Evolutionary conservation across 1,140 invertebrate genomes (phyloP).

Genomic region (Ips nitidus): DNA sequence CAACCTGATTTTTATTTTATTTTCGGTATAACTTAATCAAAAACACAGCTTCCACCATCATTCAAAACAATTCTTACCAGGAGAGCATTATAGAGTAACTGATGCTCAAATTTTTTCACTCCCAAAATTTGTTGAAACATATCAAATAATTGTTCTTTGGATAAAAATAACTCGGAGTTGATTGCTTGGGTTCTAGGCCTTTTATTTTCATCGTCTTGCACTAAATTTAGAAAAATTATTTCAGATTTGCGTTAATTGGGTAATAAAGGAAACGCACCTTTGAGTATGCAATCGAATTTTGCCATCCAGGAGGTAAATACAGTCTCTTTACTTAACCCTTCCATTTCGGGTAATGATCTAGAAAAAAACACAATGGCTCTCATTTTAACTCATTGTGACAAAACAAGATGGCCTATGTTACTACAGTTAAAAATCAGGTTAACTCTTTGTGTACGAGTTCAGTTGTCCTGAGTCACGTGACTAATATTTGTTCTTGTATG

Average conservation of each 20-base stretch:
- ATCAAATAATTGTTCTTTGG: conserved; percentile 97
- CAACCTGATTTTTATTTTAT: no score
- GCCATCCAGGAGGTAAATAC: conserved; percentile 99
- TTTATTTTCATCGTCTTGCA: conserved; percentile 83
- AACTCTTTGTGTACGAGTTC: no score
- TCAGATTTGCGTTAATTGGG: not conserved
- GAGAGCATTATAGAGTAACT: conserved; percentile 97
- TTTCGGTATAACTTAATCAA: no score
- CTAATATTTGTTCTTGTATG: no score
- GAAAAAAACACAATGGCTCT: conserved; percentile 38
- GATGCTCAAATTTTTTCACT: conserved; percentile 99
- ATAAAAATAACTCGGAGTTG: conserved; percentile 88
- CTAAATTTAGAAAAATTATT: conserved; percentile 15
- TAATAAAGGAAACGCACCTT: conserved; percentile 61
- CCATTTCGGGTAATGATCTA: conserved; percentile 96
- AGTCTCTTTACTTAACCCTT: conserved; percentile 98
- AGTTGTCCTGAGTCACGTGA: no score
- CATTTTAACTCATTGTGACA: not conserved
- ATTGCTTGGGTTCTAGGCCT: conserved; percentile 85
- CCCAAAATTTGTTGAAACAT: conserved; percentile 99
- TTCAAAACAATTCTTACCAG: conserved; percentile 66
- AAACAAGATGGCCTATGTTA: no score
- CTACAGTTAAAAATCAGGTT: no score
- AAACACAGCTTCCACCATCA: no score
- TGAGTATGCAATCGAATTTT: conserved; percentile 99